Base-by-base conservation (phyloP, 2,797 vertebrate species). In the Enteromius radiatus region DNA sequence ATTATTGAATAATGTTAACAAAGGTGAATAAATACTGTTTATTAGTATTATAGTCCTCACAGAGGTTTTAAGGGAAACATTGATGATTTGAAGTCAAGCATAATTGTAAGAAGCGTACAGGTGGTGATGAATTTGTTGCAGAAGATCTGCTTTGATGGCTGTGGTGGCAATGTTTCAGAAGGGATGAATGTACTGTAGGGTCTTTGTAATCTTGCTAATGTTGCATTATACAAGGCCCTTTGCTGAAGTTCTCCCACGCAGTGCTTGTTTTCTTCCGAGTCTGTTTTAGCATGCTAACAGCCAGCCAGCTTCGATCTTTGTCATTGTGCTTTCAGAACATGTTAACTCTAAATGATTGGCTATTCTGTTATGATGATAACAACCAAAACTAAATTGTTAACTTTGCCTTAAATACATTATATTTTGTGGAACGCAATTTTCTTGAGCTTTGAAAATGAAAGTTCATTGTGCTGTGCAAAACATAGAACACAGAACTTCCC, bases 201-300 rank as follows among this genome's bases (percentile, higher is more conserved):
- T 64, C 75, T 77, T 64, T n/a, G 26, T 63, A 63, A 76, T 76
- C 36, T 41, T 63, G 38, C 36, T 64, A 64, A 64, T 64, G 41
- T 21, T 64, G 41, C 26, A 45, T 77, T 64, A 21, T 77, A 64
- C 71, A 17, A 56, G 33, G 6, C 41, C 23, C 52, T 26, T 23
- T 38, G 41, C 26, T 26, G 59, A 64, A 64, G 21, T 31, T 28
- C 75, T n/a, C 75, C 75, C 75, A 77, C 75, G 17, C 59, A n/a
- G 59, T 21, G 63, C 75, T 77, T 15, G 59, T 45, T 31, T 43
- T 77, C 75, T 77, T 64, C 41, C n/a, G 28, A 47, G 75, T 64
- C 41, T 4, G 52, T 23, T 59, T 59, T 41, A 41, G 71, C 6
- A 0, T 63, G 8, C 14, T 28, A 31, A 63, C 56, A 63, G 75